Base-by-base conservation (phyloP, 2,797 vertebrate species). In the Champsocephalus esox region DNA sequence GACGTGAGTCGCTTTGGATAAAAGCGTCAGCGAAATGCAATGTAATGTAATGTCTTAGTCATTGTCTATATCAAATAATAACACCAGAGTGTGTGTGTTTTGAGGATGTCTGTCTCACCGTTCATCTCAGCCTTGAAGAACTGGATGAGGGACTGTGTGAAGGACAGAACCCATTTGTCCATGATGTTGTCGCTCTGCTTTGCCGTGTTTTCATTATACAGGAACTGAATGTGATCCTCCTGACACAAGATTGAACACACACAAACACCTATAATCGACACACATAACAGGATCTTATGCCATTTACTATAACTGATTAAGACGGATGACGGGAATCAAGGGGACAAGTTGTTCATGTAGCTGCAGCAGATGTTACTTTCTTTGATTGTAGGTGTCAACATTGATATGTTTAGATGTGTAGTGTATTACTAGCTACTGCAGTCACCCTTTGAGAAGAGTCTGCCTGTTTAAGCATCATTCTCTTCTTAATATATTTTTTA, bases 121-220 rank as follows among this genome's bases (percentile, higher is more conserved):
- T 96, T 94, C 98, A 99, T 99, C 93, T 99, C 98, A 3, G 94
- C 92, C 89, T 95, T 96, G 88, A 99, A 96, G 93, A 98, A 99
- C 81, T 95, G 96, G 83, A 99, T 91, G 57, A 99, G 97, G 0
- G 98, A 99, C 63, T 99, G 98, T 5, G 97, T 97, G 91, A 98
- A 99, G 56, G 98, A 99, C 88, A 97, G 94, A 84, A 99, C 94
- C 98, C 98, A 99, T 76, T 96, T 96, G 91, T 99, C 98, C 94
- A 98, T 99, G 92, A 99, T 95, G 93, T 99, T 99, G 88, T 90
- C 88, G 61, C 97, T 99, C 81, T 92, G 91, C 90, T 93, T 96
- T 50, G 90, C 87, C 0, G 91, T 96, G 90, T 88, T 96, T 92
- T 98, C 96, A 21, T 97, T 97, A 93, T 97, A 99, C 51, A 97